These are phyloP conservation scores for Muntiacus muntjak DNA, from an alignment of 2,113 vertebrate genomes.

Conservation along the genomic window DNA sequence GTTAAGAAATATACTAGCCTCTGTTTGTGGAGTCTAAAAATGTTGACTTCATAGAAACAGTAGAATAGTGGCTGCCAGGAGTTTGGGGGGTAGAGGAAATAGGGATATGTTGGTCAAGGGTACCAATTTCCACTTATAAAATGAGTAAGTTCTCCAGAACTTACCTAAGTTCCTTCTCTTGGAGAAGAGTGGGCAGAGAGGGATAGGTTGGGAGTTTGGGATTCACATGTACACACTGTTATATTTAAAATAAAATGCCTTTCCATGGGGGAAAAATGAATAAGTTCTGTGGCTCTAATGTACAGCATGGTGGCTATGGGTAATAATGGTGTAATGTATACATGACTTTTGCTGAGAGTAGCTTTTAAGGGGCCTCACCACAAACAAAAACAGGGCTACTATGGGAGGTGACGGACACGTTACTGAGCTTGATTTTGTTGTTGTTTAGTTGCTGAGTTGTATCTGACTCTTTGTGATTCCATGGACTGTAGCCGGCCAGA, in stretches of 20 bases:
- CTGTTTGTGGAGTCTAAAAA: background rate
- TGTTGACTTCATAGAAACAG: background rate
- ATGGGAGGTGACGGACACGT: background rate
- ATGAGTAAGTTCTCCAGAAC: background rate
- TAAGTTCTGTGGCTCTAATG: background rate
- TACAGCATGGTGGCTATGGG: background rate
- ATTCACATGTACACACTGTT: background rate
- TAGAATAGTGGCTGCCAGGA: background rate
- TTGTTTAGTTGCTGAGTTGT: background rate
- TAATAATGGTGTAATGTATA: background rate
- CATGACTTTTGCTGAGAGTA: background rate
- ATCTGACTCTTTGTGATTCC: background rate
- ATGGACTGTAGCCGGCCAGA: background rate
- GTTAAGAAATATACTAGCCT: background rate
- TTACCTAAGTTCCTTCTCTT: too few species aligned
- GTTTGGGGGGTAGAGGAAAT: background rate
- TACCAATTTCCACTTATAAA: background rate
- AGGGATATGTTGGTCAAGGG: background rate
- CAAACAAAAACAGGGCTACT: background rate
- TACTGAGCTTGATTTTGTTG: background rate
- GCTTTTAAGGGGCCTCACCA: background rate
- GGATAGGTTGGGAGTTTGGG: background rate
- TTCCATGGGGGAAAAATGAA: background rate
- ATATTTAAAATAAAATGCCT: background rate
- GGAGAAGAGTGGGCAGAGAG: background rate